Evolutionary conservation across 2,797 vertebrate genomes (phyloP), one percentile per base, ranked within the genome.

Genomic region (Falco berigora): DNA sequence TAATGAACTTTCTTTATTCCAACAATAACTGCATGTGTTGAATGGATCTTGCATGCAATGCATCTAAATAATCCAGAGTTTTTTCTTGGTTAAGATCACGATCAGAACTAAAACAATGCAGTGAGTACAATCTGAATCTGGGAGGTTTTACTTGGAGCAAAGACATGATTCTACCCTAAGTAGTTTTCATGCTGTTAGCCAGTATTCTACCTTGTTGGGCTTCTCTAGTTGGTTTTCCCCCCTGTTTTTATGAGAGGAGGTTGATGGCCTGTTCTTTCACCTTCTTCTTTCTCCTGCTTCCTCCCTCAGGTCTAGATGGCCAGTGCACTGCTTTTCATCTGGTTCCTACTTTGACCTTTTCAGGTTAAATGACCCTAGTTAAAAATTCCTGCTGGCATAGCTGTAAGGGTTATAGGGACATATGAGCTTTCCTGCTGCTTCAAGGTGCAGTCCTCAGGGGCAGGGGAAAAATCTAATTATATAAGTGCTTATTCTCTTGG

Each of bases 261-360:
- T 89, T 95, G 93, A 84, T 92, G 69, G 38, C 32, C 62, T 94
- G 23, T 80, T 97, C 87, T 84, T 78, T 93, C 46, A 88, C 90
- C 92, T 89, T 71, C 64, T 83, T 5, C 87, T 92, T 94, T 87
- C 71, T 90, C 55, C 24, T 91, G 36, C 76, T 94, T 96, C 86
- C 88, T 96, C 47, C 67, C 74, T 49, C 49, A 86, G 68, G 89
- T 93, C 59, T 96, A 66, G 90, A 77, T 92, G 63, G 86, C 91
- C 52, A 92, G 75, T 94, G 82, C 78, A 68, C 81, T 93, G 89
- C 84, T 95, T 96, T 96, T 95, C 96, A 96, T 96, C 89, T 96
- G 38, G 23, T 88, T 94, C 78, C 72, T 90, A 24, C 87, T 95
- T 90, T 95, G 96, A 96, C 96, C 93, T 97, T 93, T 97, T 88